Evolutionary conservation across 2,797 vertebrate species (phyloP), one percentile per base, ranked within the genome.

Genomic region (Pseudocheirus occidentalis): DNA sequence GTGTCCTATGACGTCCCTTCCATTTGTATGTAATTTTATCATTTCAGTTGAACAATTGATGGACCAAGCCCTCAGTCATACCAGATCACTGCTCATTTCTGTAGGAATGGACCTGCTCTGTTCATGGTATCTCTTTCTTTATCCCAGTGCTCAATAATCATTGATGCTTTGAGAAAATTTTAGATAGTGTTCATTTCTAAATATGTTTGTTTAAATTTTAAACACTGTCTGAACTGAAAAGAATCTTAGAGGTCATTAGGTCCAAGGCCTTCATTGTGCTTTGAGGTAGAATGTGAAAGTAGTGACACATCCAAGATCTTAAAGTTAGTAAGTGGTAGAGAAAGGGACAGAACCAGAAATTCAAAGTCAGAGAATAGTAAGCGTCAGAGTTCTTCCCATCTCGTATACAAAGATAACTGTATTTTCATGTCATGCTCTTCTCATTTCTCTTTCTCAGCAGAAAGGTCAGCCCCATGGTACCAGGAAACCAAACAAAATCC

Each of bases 401-500:
- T n/a, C n/a, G n/a, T n/a, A n/a, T n/a, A n/a, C 18, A 27, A 50
- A 24, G 24, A 50, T 28, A 50, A 87, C 40, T 46, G 21, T 1
- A 66, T 81, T 81, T 81, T 81, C 18, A 10, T 24, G 0, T 3
- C 6, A 24, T 50, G 9, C 0, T 11, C n/a, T 46, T 87, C 24
- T 87, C 18, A 87, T 5, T 81, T 81, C 5, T 81, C 24, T 87
- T 14, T 81, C 16, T 3, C 24, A 46, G 73, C 9, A 27, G 24
- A 87, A 87, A 87, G 27, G 10, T 4, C 10, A 50, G 3, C 73
- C 0, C 40, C 73, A 97, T 96, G 93, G 73, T 95, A 91, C 27
- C 46, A 93, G 53, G 29, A 46, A 98, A 96, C 28, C 58, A 93
- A 58, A 97, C 94, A 58, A 58, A 29, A 59, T 29, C 94, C 92